These are phyloP conservation scores for Chaenogobius annularis DNA, from an alignment of 2,113 vertebrate genomes.

Conservation along the genomic window DNA sequence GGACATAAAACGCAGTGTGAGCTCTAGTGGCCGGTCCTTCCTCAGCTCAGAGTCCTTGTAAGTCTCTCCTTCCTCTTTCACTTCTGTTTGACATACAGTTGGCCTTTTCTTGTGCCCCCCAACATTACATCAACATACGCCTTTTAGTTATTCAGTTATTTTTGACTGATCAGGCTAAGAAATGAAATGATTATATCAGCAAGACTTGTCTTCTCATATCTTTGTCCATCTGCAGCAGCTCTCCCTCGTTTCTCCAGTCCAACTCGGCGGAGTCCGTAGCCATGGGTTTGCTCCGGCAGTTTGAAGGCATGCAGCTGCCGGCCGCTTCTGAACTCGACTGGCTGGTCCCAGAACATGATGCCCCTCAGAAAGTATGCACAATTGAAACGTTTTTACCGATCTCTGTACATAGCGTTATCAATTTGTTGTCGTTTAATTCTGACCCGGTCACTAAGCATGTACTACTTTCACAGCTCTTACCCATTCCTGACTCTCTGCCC, in stretches of 20 bases:
- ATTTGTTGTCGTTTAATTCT: background rate
- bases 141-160: too few relatives aligned
- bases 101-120: background rate
- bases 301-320: conserved; percentile 97
- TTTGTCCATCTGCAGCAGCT: conserved; percentile 68
- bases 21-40: conserved; percentile 78
- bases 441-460: background rate
- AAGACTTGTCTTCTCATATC: too few relatives aligned
- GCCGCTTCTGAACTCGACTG: conserved; percentile 96
- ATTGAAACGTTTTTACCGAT: background rate
- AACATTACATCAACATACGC: too few relatives aligned
- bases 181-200: too few relatives aligned
- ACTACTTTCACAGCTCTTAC: conserved; percentile 82
- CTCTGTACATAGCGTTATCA: background rate
- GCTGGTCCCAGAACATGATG: conserved; percentile 94
- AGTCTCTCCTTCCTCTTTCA: conserved; percentile 40
- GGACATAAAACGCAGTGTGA: conserved; percentile 83
- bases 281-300: conserved; percentile 96
- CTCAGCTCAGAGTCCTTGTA: conserved; percentile 86
- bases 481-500: conserved; percentile 93
- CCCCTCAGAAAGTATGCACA: conserved; percentile 90
- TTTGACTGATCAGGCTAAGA: too few relatives aligned
- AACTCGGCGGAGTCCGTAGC: conserved; percentile 96
- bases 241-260: conserved; percentile 87
- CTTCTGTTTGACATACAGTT: background rate